Percentiles rank a stretch among this genome's conserved stretches.
Conservation (phyloP, 2,797 vertebrate species). For the Macropodus opercularis region DNA sequence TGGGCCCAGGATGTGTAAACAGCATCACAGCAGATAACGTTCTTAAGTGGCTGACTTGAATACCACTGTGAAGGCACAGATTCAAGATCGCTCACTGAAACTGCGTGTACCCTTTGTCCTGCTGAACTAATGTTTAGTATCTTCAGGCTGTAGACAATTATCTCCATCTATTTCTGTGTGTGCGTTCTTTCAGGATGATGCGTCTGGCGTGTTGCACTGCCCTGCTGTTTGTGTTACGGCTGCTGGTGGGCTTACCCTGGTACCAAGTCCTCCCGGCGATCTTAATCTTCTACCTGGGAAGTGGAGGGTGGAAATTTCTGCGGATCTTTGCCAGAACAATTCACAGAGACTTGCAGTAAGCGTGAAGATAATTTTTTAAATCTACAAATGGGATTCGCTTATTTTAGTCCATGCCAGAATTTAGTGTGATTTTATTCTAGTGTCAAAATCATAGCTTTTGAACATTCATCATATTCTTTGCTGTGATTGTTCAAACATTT, state of each 20-base stretch:
- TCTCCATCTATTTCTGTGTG: constrained; percentile 30
- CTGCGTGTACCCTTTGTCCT: constrained; percentile 22
- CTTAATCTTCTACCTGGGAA: constrained; percentile 90
- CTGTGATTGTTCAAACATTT: too few species aligned
- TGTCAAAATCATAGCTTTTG: too few species aligned
- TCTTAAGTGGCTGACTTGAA: constrained; percentile 6
- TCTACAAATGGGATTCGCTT: neutral
- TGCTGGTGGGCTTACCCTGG: constrained; percentile 89
- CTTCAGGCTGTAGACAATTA: neutral
- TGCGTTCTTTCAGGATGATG: constrained; percentile 84
- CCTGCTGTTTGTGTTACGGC: constrained; percentile 86
- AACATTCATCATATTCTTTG: too few species aligned
- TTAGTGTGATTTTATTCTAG: neutral
- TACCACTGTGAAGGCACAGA: neutral
- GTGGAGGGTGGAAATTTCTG: constrained; percentile 90
- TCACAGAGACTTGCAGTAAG: constrained; percentile 91
- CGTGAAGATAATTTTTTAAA: constrained; percentile 16
- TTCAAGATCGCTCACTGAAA: neutral
- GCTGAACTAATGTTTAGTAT: constrained; percentile 13
- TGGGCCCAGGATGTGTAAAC: constrained; percentile 23
- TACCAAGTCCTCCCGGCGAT: constrained; percentile 86
- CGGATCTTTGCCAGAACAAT: constrained; percentile 88
- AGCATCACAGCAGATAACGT: constrained; percentile 34
- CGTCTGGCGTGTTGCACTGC: constrained; percentile 85
- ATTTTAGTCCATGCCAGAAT: neutral